Evolutionary conservation across 2,888 invertebrate species (phyloP).

Genomic region (Macrophya alboannulata): DNA sequence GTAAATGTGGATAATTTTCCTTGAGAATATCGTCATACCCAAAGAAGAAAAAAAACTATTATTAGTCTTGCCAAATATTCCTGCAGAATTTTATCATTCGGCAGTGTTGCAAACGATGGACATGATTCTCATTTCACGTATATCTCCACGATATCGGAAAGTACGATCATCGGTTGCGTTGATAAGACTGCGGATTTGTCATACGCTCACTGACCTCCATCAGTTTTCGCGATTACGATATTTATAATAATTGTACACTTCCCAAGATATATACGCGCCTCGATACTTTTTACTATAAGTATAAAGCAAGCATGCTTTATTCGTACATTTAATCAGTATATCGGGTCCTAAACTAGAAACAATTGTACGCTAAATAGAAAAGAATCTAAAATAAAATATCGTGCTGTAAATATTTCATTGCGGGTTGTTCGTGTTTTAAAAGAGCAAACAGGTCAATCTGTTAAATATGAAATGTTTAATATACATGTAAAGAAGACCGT

Average conservation of each 20-base stretch:
- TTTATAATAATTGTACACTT: not conserved
- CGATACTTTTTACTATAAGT: not conserved
- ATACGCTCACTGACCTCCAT: not conserved
- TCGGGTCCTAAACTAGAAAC: not conserved
- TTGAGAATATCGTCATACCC: not conserved
- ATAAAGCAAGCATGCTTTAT: not conserved
- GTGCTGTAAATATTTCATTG: not conserved
- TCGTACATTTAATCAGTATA: not conserved
- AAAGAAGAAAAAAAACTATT: not conserved
- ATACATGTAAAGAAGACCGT: not conserved
- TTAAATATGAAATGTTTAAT: not conserved
- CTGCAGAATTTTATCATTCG: not conserved
- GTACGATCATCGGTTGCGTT: not conserved
- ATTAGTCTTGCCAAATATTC: not conserved
- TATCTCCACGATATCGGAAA: not conserved
- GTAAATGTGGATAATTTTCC: not conserved
- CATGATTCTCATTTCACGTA: not conserved
- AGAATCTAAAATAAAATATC: not conserved
- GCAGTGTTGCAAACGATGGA: no score
- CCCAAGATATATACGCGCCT: not conserved
- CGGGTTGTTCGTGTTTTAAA: not conserved
- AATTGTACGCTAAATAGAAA: not conserved
- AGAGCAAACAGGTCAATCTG: not conserved
- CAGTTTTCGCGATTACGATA: not conserved
- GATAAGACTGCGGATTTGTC: not conserved